Conservation (phyloP, 1,140 invertebrate genomes). For the Nasonia longicornis region DNA sequence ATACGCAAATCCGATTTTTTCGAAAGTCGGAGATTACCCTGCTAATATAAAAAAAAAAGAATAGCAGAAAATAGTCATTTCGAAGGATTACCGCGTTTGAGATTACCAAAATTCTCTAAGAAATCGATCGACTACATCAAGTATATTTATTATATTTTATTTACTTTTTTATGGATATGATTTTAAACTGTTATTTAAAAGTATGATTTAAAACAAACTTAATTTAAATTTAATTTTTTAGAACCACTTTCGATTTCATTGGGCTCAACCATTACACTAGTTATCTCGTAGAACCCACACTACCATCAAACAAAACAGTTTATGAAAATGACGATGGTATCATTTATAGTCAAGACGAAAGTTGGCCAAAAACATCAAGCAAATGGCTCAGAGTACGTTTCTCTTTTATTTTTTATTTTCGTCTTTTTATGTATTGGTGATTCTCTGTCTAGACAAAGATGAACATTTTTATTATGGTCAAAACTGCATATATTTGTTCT, state of each 20-base stretch:
- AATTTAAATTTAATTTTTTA: slow-evolving; percentile 40
- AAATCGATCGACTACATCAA: slow-evolving; percentile 64
- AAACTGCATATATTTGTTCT: neutral
- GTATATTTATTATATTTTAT: slow-evolving; percentile 45
- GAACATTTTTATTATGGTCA: too few species aligned
- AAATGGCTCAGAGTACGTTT: slow-evolving; percentile 59
- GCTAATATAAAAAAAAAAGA: slow-evolving; percentile 67
- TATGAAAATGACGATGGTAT: slow-evolving; percentile 57
- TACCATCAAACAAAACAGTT: slow-evolving; percentile 48
- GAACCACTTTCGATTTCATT: slow-evolving; percentile 70
- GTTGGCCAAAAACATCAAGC: slow-evolving; percentile 57
- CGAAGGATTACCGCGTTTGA: slow-evolving; percentile 69
- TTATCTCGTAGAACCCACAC: slow-evolving; percentile 49
- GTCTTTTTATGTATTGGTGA: neutral
- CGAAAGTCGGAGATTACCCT: slow-evolving; percentile 73
- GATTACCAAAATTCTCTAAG: slow-evolving; percentile 68
- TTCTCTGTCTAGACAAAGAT: too few species aligned
- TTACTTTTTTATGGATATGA: slow-evolving; percentile 1
- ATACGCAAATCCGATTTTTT: slow-evolving; percentile 74
- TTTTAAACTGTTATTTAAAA: neutral
- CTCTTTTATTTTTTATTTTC: slow-evolving; percentile 35
- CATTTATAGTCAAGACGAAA: slow-evolving; percentile 42
- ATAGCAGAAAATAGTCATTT: slow-evolving; percentile 69
- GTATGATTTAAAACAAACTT: neutral
- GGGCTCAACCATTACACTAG: slow-evolving; percentile 74